These are phyloP conservation scores for Callopanchax toddi DNA, from an alignment of 2,113 vertebrate genomes.

Conservation along the genomic window DNA sequence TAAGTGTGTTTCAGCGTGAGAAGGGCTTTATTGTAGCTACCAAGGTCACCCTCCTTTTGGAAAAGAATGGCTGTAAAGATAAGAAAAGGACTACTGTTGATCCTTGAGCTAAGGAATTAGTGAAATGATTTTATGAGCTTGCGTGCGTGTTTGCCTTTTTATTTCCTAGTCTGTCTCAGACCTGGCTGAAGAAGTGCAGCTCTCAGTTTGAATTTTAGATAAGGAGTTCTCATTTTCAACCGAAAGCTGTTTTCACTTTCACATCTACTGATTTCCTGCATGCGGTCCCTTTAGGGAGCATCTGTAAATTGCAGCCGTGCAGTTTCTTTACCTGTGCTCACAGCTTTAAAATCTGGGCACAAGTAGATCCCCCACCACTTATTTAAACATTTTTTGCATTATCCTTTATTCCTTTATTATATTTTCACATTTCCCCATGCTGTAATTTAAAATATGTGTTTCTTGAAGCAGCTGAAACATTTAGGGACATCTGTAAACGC, in stretches of 20 bases:
- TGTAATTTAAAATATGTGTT: too few relatives aligned
- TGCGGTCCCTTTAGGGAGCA: background rate
- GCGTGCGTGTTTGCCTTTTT: background rate
- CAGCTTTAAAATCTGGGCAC: too few relatives aligned
- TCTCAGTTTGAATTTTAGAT: background rate
- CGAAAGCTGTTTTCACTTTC: background rate
- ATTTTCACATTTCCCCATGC: too few relatives aligned
- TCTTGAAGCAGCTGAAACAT: too few relatives aligned
- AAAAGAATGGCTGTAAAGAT: slow-evolving; percentile 35
- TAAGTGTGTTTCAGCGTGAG: slow-evolving; percentile 14
- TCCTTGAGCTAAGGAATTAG: slow-evolving; percentile 40
- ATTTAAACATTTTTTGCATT: too few relatives aligned
- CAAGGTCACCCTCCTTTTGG: slow-evolving; percentile 28
- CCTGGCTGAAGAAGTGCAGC: background rate
- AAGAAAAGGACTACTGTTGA: slow-evolving; percentile 10
- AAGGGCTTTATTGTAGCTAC: slow-evolving; percentile 32
- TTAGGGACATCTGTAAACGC: too few relatives aligned
- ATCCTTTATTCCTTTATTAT: too few relatives aligned
- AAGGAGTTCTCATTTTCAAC: background rate
- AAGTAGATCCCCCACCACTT: too few relatives aligned
- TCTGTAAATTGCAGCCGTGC: background rate
- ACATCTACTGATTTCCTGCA: background rate
- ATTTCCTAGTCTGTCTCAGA: background rate
- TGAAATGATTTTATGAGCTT: background rate
- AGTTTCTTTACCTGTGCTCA: background rate